These are phyloP conservation scores for Drosophila paranaensis DNA, from an alignment of 2,888 invertebrate species.

Conservation along the genomic window DNA sequence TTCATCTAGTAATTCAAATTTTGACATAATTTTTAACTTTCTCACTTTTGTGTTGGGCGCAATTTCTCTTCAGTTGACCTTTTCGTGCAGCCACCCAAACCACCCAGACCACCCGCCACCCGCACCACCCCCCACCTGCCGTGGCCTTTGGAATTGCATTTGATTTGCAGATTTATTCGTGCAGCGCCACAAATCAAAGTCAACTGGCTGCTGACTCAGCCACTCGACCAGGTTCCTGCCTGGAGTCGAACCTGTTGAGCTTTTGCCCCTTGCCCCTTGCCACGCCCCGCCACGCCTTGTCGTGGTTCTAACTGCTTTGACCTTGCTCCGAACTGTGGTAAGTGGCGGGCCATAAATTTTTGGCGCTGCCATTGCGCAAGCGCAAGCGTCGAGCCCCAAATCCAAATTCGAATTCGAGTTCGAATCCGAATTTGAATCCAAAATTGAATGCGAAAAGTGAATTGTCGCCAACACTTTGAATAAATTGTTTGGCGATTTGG, in stretches of 20 bases:
- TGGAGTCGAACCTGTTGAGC: constrained; percentile 35
- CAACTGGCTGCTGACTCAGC: constrained; percentile 67
- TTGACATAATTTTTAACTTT: constrained; percentile 80
- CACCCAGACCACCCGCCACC: neutral
- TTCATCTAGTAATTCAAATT: constrained; percentile 71
- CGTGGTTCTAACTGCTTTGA: constrained; percentile 67
- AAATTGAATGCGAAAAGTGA: constrained; percentile 67
- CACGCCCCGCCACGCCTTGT: constrained; percentile 34
- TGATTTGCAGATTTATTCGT: constrained; percentile 65
- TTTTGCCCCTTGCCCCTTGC: constrained; percentile 4
- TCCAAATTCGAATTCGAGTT: constrained; percentile 17
- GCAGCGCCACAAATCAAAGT: constrained; percentile 75
- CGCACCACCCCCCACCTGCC: constrained; percentile 18
- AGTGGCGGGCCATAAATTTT: constrained; percentile 72
- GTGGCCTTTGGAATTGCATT: constrained; percentile 73
- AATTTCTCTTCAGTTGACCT: constrained; percentile 79
- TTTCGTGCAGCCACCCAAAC: constrained; percentile 22
- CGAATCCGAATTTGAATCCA: constrained; percentile 42
- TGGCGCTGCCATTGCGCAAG: constrained; percentile 63
- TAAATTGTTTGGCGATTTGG: constrained; percentile 63
- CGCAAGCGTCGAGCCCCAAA: constrained; percentile 57
- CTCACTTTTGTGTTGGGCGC: constrained; percentile 70
- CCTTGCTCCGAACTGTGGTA: constrained; percentile 68
- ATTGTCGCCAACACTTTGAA: constrained; percentile 74
- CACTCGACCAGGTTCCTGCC: constrained; percentile 21